Base-by-base conservation (phyloP, 1,140 invertebrate species). In the Macrotrachela quadricornifera region DNA sequence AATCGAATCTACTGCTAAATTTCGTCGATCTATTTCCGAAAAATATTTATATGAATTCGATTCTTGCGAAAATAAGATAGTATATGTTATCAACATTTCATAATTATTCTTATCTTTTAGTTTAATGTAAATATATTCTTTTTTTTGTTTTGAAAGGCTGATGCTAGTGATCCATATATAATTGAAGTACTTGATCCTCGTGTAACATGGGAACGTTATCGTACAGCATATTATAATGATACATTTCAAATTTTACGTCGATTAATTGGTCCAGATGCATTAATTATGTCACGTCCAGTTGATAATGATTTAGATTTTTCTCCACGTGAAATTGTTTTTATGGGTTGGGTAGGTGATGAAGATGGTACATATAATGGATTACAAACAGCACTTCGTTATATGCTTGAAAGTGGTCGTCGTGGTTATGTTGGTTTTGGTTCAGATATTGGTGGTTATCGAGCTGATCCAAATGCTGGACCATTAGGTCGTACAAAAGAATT, bases 121-220 rank as follows among this genome's bases (percentile, higher is more conserved):
- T n/a, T n/a, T n/a, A n/a, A n/a, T n/a, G n/a, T n/a, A n/a, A n/a
- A n/a, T n/a, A n/a, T n/a, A n/a, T n/a, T n/a, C n/a, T n/a, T n/a
- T n/a, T n/a, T n/a, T n/a, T n/a, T n/a, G n/a, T n/a, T n/a, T 30
- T 30, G 2, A 4, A 30, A 30, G 21, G 21, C 21, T 30, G 50
- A 51, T 18, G 50, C 42, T 10, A 51, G 42, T 14, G 50, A 51
- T 51, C 50, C 50, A 39, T 51, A 51, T 46, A 36, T 51, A 13
- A 15, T 45, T 11, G 50, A 51, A 21, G 16, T 51, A 14, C 43
- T 51, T 37, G 42, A 51, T 40, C 41, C 50, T 2, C 50, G 44
- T 21, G 30, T 51, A 9, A 51, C 50, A n/a, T 36, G 41, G 36
- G 12, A 40, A 45, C 41, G 44, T 44, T 51, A 51, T 45, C 41